Conservation (phyloP, 2,113 vertebrate species). For the Dromiciops gliroides region DNA sequence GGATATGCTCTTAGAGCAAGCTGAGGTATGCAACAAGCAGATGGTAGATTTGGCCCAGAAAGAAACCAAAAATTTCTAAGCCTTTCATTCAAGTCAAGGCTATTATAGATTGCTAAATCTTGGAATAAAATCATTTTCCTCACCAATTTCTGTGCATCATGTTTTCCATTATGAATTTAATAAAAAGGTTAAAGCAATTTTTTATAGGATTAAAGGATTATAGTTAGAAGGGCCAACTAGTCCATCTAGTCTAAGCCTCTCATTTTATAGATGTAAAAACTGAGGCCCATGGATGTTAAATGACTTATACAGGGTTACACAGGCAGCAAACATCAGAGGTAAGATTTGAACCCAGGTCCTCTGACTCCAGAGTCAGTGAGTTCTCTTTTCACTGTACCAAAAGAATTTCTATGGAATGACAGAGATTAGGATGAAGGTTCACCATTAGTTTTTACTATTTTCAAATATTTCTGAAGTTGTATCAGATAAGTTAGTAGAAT, state of each 20-base stretch:
- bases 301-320: background rate
- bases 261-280: background rate
- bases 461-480: background rate
- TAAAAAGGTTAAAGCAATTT: background rate
- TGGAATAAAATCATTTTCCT: conserved; percentile 15
- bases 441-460: background rate
- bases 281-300: too few species aligned
- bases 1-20: conserved; percentile 46
- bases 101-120: conserved; percentile 12
- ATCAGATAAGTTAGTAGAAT: background rate
- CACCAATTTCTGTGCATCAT: background rate
- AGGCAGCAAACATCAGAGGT: background rate
- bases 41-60: conserved; percentile 62
- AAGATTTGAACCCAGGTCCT: background rate
- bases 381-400: background rate
- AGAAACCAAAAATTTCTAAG: conserved; percentile 22
- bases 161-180: background rate
- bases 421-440: background rate
- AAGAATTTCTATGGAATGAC: background rate
- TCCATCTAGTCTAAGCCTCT: background rate
- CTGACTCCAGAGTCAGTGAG: background rate
- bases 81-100: conserved; percentile 40
- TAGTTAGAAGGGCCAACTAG: too few species aligned
- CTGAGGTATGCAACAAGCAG: conserved; percentile 60
- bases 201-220: background rate